Conservation (phyloP, 2,113 vertebrate genomes). For the Strigops habroptila region DNA sequence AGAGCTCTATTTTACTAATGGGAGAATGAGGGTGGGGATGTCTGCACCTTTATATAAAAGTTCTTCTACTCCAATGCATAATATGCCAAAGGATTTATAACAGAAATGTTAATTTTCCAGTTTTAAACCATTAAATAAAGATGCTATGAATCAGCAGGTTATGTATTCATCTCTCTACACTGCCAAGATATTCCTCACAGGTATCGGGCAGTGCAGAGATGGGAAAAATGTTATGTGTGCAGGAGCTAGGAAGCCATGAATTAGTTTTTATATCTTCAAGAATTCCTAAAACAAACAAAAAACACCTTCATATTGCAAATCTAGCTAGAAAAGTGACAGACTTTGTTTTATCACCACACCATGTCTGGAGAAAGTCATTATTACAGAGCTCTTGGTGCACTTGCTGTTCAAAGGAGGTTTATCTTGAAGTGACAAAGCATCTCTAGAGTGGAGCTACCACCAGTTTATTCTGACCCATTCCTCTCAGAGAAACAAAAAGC, state of each 20-base stretch:
- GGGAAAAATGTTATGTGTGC: not conserved
- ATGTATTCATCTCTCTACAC: not conserved
- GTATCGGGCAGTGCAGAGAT: not conserved
- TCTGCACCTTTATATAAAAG: not conserved
- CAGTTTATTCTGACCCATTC: not conserved
- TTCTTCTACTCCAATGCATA: not conserved
- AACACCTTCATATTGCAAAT: not conserved
- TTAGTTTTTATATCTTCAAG: not conserved
- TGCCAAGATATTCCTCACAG: not conserved
- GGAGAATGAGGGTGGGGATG: fast-evolving
- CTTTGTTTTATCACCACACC: not conserved
- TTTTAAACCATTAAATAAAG: not conserved
- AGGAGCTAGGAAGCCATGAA: not conserved
- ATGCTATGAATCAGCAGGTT: not conserved
- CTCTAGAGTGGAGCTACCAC: not conserved
- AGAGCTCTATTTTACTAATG: not conserved
- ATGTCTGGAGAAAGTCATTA: not conserved
- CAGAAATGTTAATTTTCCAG: not conserved
- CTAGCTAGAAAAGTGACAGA: not conserved
- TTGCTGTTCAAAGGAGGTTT: not conserved
- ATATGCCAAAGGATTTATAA: not conserved
- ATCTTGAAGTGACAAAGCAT: not conserved
- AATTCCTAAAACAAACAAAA: not conserved
- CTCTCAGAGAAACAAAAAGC: not conserved
- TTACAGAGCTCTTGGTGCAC: not conserved